These are phyloP conservation scores for Rhinogobius similis DNA, from an alignment of 2,113 vertebrate genomes.

Conservation along the genomic window DNA sequence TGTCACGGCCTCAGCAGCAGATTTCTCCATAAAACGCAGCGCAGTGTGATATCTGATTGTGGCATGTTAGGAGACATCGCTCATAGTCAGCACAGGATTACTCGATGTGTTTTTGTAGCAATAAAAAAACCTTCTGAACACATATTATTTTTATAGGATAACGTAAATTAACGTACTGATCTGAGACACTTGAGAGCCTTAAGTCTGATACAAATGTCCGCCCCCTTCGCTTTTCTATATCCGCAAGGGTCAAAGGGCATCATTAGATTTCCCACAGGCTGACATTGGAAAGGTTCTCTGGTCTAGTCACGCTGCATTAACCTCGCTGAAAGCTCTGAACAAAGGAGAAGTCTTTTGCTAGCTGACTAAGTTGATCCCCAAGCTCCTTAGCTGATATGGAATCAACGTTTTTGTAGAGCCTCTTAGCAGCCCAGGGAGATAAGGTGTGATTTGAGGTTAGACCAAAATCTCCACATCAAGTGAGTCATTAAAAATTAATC, in stretches of 20 bases:
- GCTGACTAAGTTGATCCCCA: constrained; percentile 50
- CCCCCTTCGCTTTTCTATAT: constrained; percentile 24
- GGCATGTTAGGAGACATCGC: constrained; percentile 36
- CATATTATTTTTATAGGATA: constrained; percentile 45
- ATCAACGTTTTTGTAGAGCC: constrained; percentile 53
- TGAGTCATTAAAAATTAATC: constrained; percentile 63
- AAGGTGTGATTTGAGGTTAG: constrained; percentile 52
- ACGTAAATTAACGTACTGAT: constrained; percentile 38
- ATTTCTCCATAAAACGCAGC: constrained; percentile 74
- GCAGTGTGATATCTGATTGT: constrained; percentile 68
- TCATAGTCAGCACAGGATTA: constrained; percentile 20
- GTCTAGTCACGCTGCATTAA: constrained; percentile 53
- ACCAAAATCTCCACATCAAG: constrained; percentile 46
- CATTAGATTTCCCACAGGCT: constrained; percentile 45
- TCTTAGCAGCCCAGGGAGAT: constrained; percentile 42
- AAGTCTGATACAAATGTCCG: constrained; percentile 37
- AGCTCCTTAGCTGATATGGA: constrained; percentile 62
- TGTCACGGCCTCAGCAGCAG: constrained; percentile 71
- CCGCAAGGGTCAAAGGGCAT: constrained; percentile 48
- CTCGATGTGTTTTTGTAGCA: constrained; percentile 41
- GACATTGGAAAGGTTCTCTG: constrained; percentile 46
- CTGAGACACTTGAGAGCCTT: constrained; percentile 19
- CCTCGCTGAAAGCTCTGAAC: constrained; percentile 40
- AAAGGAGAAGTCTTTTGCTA: constrained; percentile 54
- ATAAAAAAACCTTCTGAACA: constrained; percentile 31